Base-by-base conservation (phyloP, 2,888 invertebrate species). In the Drosophila fungiperda region DNA sequence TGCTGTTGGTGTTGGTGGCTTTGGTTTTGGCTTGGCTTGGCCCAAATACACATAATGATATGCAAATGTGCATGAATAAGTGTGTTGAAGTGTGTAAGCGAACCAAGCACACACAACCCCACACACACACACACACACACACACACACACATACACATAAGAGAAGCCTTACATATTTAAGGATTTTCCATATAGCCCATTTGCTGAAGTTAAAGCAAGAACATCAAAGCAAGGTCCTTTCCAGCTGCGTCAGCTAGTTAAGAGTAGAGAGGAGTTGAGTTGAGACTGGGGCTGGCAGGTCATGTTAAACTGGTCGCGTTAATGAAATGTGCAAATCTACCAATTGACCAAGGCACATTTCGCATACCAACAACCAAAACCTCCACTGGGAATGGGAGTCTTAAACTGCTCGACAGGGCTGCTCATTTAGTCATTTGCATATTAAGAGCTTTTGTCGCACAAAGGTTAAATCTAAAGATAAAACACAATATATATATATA, bases 391-490 rank as follows among this genome's bases (percentile, higher is more conserved):
- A n/a, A 23, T 9, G 29, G 38, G 23, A 11, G 33, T 8, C 85
- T 80, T 66, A 73, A 74, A 50, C 65, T 58, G 55, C 32, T 54
- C 67, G 53, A 68, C 58, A 52, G 62, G 58, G 72, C 79, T 76
- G 76, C 80, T 90, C 87, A 88, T 90, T 90, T 90, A 86, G 87
- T 76, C 87, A 87, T 87, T 87, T 87, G 90, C 87, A 87, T 87
- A 87, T 88, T 90, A 90, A 87, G 90, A 88, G 87, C 90, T 90
- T 86, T 87, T 87, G 89, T 90, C 90, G 87, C 90, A 90, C 87
- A 87, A 90, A 90, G 83, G 83, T 88, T 87, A 90, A 87, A 77
- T 87, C 90, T 78, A 83, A 88, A 88, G 87, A 87, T 87, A 87
- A 88, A 88, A 73, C 83, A 79, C 76, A 84, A 84, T 42, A 59